Evolutionary conservation across 2,113 vertebrate species (phyloP), one percentile per base, ranked within the genome.

Genomic region (Malurus melanocephalus): DNA sequence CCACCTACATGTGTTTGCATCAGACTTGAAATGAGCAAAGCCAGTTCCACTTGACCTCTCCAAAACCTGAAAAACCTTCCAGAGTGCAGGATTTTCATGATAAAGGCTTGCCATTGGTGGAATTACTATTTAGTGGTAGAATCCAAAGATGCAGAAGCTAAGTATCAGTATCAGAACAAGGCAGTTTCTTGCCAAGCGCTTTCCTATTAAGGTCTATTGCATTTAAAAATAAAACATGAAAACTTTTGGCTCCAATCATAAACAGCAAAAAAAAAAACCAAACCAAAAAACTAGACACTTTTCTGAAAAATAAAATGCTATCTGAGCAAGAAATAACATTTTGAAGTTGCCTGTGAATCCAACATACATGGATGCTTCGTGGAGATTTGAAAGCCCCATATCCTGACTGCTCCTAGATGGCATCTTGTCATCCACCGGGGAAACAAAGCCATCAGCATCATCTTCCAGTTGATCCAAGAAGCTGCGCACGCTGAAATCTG

Each of bases 341-440:
- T 15, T 56, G 28, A 59, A 56, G 30, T 56, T 84, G 80, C 49
- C 61, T 74, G n/a, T 26, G 15, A 91, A 80, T 49, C 32, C 20
- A 62, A 96, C 99, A 80, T 98, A 99, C 99, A 97, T 98, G 80
- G 98, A 98, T 82, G 99, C 99, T 6, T 99, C 98, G 82, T 99
- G 99, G 77, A 99, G 98, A 93, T 99, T 99, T 61, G 99, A 99
- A 84, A 99, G 97, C 38, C 98, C 98, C 89, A 98, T 98, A 89
- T 99, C 99, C 12, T 97, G 98, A 59, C 89, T 97, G 96, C 96
- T 98, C 42, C 95, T 97, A 10, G 98, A 97, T 11, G 98, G 97
- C 3, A 98, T 97, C 43, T 98, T 98, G 9, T 99, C 99, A 27
- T 99, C 99, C 91, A 99, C 97, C 0, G 99, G 99, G 5, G 99